These are phyloP conservation scores for Trichopria drosophilae DNA, from an alignment of 2,888 invertebrate genomes.

Conservation along the genomic window DNA sequence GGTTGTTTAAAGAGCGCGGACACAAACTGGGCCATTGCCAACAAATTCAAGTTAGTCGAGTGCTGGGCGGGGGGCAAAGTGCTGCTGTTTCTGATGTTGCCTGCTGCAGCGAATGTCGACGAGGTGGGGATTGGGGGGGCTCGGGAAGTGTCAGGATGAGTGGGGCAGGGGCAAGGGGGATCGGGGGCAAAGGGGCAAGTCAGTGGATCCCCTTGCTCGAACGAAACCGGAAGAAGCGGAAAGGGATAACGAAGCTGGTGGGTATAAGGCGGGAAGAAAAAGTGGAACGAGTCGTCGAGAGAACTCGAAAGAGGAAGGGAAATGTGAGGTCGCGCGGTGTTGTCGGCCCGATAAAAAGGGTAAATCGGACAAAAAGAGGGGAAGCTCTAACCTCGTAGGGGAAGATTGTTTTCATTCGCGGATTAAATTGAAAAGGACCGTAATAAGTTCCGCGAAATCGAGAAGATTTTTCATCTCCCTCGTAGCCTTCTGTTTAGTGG, in stretches of 20 bases:
- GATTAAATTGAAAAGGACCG: conserved; percentile 51
- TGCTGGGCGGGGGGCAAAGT: conserved; percentile 49
- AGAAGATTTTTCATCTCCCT: too few species aligned
- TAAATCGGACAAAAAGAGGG: conserved; percentile 25
- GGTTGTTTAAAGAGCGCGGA: conserved; percentile 46
- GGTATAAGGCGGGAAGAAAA: conserved; percentile 8
- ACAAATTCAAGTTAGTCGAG: conserved; percentile 51
- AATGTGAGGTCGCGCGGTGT: conserved; percentile 15
- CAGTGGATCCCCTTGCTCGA: too few species aligned
- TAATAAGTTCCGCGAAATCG: too few species aligned
- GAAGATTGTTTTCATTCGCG: conserved; percentile 52
- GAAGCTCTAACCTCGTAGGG: conserved; percentile 43
- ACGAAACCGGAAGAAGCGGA: not conserved
- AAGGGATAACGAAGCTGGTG: not conserved
- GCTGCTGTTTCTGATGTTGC: conserved; percentile 44
- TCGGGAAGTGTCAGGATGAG: not conserved
- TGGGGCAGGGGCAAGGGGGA: conserved; percentile 5
- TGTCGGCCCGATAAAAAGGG: conserved; percentile 10
- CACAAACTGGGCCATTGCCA: conserved; percentile 53
- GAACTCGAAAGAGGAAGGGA: conserved; percentile 27
- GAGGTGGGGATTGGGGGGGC: conserved; percentile 18
- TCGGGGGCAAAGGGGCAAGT: conserved; percentile 1
- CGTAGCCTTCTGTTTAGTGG: too few species aligned
- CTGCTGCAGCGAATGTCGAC: conserved; percentile 44
- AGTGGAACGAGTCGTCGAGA: conserved; percentile 28